Evolutionary conservation across 1,140 invertebrate genomes (phyloP), one percentile per base, ranked within the genome.

Genomic region (Pseudomyrmex sp.): DNA sequence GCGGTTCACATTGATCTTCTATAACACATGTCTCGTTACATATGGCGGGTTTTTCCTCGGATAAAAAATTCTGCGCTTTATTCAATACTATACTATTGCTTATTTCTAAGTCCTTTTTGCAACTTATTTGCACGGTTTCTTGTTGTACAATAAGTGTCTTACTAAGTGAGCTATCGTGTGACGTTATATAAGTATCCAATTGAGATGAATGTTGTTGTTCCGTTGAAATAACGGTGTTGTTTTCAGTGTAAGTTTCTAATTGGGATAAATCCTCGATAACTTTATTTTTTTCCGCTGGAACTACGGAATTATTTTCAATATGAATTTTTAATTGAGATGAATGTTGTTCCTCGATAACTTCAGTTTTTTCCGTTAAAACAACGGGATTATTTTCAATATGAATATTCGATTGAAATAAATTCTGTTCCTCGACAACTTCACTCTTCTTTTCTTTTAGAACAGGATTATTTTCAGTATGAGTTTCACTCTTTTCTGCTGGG

Each of bases 21-120:
- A 72, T 8, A 70, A 80, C 12, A 59, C 2, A 3, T 1, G 52
- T 70, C 65, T 80, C 44, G 12, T 72, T 59, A 12, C n/a, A 50
- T 80, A 48, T 76, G 73, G 48, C 48, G 15, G 35, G 52, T 20
- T 61, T 56, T 63, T 74, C 26, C 7, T 86, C 46, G 9, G 44
- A 7, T 15, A 50, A 9, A 61, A 73, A 54, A 18, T n/a, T 70
- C 3, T 12, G 68, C 7, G n/a, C 65, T 73, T 59, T 15, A 9
- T 18, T 75, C 52, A 12, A 10, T 50, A 23, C 18, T 2, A 13
- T 35, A 7, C 18, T 61, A 13, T 10, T 46, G 0, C 9, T 65
- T 20, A 48, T 26, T 48, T 59, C 44, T 50, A 35, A 50, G 59
- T 23, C 12, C n/a, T 70, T 50, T 23, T 13, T n/a, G 20, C 46